phyloP scores from a whole-genome alignment of 2,888 invertebrate species.

The Patella depressa region DNA sequence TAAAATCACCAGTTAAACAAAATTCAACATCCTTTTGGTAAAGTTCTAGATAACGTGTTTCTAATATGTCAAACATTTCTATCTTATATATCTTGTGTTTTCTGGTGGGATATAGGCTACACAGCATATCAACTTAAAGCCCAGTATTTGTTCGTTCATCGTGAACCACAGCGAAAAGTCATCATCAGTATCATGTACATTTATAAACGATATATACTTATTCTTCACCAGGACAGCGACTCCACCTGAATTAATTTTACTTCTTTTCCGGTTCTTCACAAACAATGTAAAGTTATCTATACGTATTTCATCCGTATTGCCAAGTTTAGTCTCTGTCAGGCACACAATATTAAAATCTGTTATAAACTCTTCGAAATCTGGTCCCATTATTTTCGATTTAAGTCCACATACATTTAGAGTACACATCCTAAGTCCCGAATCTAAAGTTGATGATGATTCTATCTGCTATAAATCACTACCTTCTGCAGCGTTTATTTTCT shows the following conservation, averaged over 20 bases:
- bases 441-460: not conserved
- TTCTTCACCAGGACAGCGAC: not conserved
- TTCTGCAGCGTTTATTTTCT: not conserved
- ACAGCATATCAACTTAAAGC: not conserved
- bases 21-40: not conserved
- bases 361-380: not conserved
- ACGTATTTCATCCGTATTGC: not conserved
- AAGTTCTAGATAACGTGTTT: not conserved
- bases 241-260: not conserved
- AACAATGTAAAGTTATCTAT: not conserved
- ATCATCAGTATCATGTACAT: not conserved
- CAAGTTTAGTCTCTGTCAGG: not conserved
- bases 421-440: not conserved
- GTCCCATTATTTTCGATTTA: not conserved
- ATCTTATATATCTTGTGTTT: not conserved
- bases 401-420: not conserved
- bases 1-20: not conserved
- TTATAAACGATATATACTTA: no score
- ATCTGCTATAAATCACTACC: not conserved
- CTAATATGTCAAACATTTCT: constrained; percentile 1
- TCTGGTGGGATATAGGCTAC: not conserved
- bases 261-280: not conserved
- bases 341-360: not conserved
- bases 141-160: not conserved
- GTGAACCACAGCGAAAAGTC: constrained; percentile 1